Evolutionary conservation across 1,140 invertebrate species (phyloP), one percentile per base, ranked within the genome.

Genomic region (Dryas iulia): DNA sequence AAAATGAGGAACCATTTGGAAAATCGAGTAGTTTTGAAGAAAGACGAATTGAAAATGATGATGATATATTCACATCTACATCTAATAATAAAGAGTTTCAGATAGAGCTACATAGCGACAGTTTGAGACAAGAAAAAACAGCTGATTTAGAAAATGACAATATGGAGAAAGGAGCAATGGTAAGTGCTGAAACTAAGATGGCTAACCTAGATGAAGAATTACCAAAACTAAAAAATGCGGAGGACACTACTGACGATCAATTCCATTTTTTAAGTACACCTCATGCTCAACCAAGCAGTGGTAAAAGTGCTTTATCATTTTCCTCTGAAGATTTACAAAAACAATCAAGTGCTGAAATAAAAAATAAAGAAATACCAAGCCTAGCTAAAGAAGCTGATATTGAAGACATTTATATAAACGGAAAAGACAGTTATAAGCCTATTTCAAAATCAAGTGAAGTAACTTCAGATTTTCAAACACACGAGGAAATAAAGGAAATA

Each of bases 51-150:
- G 39, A 47, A 47, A 47, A 47, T 47, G 26, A 63, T 23, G 2
- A n/a, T 52, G 60, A 72, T 53, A 73, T 80, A 35, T 70, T 68
- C 53, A 69, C 65, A 52, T 71, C 69, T 53, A 54, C 72, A 30
- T 65, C 72, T 5, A 69, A 72, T 35, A 66, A 69, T 26, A 78
- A 75, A 52, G 58, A 73, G 59, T 52, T 33, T 53, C 70, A 71
- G 58, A 57, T 73, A 31, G 30, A 71, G 54, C 67, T 78, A 58
- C 71, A 66, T 31, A 76, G 76, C 54, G 76, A 78, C 5, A 78
- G 61, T 64, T 64, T 78, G 30, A 70, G 21, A 47, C 39, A 47
- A 47, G 39, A 47, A 47, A 47, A 47, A 7, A 18, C 39, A 7
- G 39, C 39, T 47, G 59, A 47, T 47, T 10, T 47, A 47, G 18